Conservation (phyloP, 2,113 vertebrate species). For the Ammodytes marinus region DNA sequence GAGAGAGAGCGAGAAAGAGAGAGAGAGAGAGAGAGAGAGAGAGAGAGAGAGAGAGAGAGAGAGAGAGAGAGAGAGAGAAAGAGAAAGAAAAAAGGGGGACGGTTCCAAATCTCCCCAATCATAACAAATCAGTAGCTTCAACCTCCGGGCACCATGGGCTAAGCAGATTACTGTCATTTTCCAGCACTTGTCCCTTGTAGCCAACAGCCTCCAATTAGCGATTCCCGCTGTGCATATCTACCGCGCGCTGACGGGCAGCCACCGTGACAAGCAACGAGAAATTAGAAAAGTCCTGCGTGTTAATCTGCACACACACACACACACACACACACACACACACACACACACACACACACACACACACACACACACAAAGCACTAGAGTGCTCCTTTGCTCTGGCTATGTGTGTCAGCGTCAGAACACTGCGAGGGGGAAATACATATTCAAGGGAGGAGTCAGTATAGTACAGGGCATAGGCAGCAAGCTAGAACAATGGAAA, state of each 20-base stretch:
- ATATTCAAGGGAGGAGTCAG: slow-evolving; percentile 72
- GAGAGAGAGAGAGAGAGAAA: neutral
- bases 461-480: slow-evolving; percentile 41
- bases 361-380: no score
- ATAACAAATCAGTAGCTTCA: slow-evolving; percentile 84
- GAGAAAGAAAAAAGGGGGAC: slow-evolving; percentile 73
- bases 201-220: slow-evolving; percentile 89
- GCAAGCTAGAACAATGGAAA: slow-evolving; percentile 56
- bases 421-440: slow-evolving; percentile 69
- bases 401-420: slow-evolving; percentile 83
- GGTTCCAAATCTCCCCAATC: slow-evolving; percentile 82
- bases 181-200: slow-evolving; percentile 88
- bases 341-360: no score
- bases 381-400: slow-evolving; percentile 56
- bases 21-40: slow-evolving; percentile 49
- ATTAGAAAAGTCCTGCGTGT: slow-evolving; percentile 83
- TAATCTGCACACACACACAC: slow-evolving; percentile 73
- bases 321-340: no score
- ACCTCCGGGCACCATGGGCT: slow-evolving; percentile 81
- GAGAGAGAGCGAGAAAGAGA: no score
- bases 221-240: slow-evolving; percentile 85
- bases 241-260: slow-evolving; percentile 82
- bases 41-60: no score
- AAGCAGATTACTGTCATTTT: slow-evolving; percentile 88
- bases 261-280: slow-evolving; percentile 87